Evolutionary conservation across 2,888 invertebrate species (phyloP).

Genomic region (Cepaea hortensis): DNA sequence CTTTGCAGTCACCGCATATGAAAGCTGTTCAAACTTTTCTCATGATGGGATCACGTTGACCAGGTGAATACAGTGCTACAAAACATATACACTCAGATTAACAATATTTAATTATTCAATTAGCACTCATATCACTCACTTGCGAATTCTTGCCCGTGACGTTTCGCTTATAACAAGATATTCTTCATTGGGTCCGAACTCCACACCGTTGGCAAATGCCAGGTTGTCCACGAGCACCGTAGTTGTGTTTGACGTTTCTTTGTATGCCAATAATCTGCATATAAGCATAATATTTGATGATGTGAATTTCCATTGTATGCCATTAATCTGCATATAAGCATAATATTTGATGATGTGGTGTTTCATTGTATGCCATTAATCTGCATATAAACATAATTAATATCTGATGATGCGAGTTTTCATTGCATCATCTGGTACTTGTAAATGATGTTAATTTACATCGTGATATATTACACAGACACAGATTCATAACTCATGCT

Average conservation of each 20-base stretch:
- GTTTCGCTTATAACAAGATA: conserved; percentile 87
- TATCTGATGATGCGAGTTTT: conserved; percentile 75
- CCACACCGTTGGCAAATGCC: conserved; percentile 93
- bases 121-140: conserved; percentile 46
- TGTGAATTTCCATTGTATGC: conserved; percentile 84
- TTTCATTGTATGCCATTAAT: conserved; percentile 87
- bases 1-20: too few species aligned
- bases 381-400: too few species aligned
- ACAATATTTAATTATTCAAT: neutral
- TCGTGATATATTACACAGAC: too few species aligned
- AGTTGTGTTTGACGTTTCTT: conserved; percentile 79
- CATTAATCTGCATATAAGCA: conserved; percentile 78
- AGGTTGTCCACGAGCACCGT: conserved; percentile 86
- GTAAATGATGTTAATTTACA: too few species aligned
- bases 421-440: conserved; percentile 81
- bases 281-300: too few species aligned
- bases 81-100: too few species aligned
- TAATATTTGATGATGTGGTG: conserved; percentile 56
- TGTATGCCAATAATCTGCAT: conserved; percentile 83
- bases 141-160: conserved; percentile 58
- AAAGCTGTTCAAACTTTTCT: too few species aligned
- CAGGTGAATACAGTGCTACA: too few species aligned
- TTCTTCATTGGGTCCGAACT: conserved; percentile 87
- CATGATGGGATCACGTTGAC: too few species aligned
- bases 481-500: too few species aligned